Percentiles rank a stretch among this genome's conserved stretches.
Evolutionary conservation across 2,797 vertebrate species (phyloP).

Genomic region (Florisuga fusca): DNA sequence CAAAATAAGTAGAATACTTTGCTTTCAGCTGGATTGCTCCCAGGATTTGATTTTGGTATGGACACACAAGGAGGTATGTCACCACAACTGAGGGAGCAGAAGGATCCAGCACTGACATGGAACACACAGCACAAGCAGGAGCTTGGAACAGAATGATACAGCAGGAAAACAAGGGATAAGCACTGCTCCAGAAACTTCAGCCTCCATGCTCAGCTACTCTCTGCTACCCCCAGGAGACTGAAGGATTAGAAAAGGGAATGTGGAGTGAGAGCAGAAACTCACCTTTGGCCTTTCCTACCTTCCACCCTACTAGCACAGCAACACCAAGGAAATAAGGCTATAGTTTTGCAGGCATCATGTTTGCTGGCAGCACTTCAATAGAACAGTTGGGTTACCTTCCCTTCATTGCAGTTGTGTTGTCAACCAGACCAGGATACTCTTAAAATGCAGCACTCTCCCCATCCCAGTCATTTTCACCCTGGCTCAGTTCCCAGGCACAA

Average conservation of each 20-base stretch:
- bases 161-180: background rate
- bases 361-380: background rate
- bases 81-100: background rate
- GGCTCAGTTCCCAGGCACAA: background rate
- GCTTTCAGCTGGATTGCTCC: background rate
- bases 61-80: background rate
- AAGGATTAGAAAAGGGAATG: background rate
- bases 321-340: background rate
- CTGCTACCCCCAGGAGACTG: background rate
- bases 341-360: background rate
- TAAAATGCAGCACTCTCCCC: background rate
- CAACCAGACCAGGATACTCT: background rate
- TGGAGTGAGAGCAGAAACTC: background rate
- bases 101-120: background rate
- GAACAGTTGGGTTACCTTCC: background rate
- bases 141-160: background rate
- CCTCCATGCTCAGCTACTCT: background rate
- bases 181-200: background rate
- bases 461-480: constrained; percentile 32
- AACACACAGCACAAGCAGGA: background rate
- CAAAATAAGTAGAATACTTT: background rate
- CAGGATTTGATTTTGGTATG: background rate
- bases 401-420: background rate
- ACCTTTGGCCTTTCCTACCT: background rate
- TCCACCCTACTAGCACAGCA: background rate